Percentiles rank a stretch among this genome's conserved stretches.
Evolutionary conservation across 2,797 vertebrate genomes (phyloP).

Genomic region (Betta splendens): DNA sequence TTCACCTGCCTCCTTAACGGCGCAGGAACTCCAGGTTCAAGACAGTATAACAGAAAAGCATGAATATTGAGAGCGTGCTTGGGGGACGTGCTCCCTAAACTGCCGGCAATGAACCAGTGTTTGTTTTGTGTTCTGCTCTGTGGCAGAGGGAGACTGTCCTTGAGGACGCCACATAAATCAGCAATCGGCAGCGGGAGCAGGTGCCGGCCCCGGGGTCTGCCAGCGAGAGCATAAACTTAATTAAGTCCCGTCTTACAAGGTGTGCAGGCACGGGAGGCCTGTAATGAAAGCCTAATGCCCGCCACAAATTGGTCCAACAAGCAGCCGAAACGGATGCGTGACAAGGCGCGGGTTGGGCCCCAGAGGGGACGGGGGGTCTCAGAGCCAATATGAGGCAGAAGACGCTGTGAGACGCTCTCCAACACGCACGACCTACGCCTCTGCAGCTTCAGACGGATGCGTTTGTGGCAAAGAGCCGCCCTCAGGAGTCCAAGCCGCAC

Average conservation of each 20-base stretch:
- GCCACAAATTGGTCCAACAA: slow-evolving; percentile 74
- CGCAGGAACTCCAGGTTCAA: slow-evolving; percentile 8
- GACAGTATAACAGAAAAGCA: slow-evolving; percentile 1
- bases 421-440: background rate
- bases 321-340: slow-evolving; percentile 66
- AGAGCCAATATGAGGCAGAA: slow-evolving; percentile 41
- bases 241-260: slow-evolving; percentile 80
- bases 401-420: slow-evolving; percentile 18
- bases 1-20: background rate
- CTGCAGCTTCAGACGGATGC: too few species aligned
- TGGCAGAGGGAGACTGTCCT: slow-evolving; percentile 69
- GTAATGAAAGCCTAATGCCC: slow-evolving; percentile 76
- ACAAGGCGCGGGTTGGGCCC: slow-evolving; percentile 42
- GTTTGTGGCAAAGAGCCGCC: too few species aligned
- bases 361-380: slow-evolving; percentile 21
- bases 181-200: slow-evolving; percentile 62
- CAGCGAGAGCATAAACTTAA: slow-evolving; percentile 82
- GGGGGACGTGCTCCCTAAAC: slow-evolving; percentile 50
- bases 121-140: slow-evolving; percentile 58
- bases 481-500: too few species aligned
- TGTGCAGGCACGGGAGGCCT: slow-evolving; percentile 64
- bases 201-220: slow-evolving; percentile 66
- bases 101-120: slow-evolving; percentile 51
- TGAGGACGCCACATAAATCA: slow-evolving; percentile 78
- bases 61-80: slow-evolving; percentile 25